Conservation (phyloP, 2,113 vertebrate genomes). For the Saccopteryx leptura region DNA sequence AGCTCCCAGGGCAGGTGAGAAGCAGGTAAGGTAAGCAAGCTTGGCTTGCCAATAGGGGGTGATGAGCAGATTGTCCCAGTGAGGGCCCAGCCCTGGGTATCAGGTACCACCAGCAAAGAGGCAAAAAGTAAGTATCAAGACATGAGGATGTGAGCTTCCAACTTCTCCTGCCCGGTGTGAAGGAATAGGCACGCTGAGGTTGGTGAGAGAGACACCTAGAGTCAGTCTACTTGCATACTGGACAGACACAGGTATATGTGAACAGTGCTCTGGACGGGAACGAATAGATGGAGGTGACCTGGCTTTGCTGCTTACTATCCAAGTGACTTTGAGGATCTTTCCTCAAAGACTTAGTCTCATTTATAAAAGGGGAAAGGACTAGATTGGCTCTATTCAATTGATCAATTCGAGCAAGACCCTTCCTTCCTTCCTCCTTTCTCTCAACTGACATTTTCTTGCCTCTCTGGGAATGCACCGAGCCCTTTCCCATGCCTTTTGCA, state of each 20-base stretch:
- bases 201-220: neutral
- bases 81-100: neutral
- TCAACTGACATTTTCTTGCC: neutral
- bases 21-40: neutral
- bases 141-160: neutral
- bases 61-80: neutral
- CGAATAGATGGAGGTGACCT: neutral
- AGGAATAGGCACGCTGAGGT: too few relatives aligned
- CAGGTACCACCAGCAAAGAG: neutral
- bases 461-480: neutral
- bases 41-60: neutral
- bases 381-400: neutral
- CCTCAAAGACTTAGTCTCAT: neutral
- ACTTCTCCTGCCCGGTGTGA: neutral
- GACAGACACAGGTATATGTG: neutral
- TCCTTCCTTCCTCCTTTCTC: neutral
- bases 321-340: neutral
- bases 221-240: fast-evolving
- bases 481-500: neutral
- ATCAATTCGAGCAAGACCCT: neutral
- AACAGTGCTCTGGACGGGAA: neutral
- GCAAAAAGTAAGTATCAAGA: neutral
- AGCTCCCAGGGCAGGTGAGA: constrained; percentile 74
- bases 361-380: neutral
- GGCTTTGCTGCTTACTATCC: neutral